Conservation (phyloP, 1,140 invertebrate genomes). For the Aphis craccivora region DNA sequence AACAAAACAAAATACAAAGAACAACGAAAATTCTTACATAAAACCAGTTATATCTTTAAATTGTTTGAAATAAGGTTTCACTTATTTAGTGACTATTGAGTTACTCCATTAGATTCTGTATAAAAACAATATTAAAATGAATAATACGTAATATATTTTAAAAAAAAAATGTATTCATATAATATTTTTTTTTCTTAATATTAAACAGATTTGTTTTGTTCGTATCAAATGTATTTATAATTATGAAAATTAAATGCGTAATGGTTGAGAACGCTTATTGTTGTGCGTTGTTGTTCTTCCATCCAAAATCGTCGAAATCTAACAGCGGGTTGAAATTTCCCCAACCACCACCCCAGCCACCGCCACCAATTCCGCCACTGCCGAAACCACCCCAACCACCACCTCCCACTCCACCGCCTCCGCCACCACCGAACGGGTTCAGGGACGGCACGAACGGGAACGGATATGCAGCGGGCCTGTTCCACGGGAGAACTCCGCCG, state of each 20-base stretch:
- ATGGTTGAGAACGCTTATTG: not conserved
- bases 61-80: too few species aligned
- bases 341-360: not conserved
- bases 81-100: too few species aligned
- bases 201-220: not conserved
- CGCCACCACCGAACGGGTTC: not conserved
- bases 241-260: not conserved
- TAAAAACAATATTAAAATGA: too few species aligned
- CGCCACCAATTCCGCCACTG: not conserved
- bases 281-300: not conserved
- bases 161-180: too few species aligned
- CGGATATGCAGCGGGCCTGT: not conserved
- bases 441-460: not conserved
- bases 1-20: too few species aligned
- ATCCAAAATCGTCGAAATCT: slow-evolving; percentile 35
- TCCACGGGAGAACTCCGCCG: not conserved
- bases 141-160: too few species aligned
- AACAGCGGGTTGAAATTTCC: not conserved
- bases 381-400: not conserved
- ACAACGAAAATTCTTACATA: too few species aligned
- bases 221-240: not conserved
- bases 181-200: not conserved
- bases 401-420: not conserved
- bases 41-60: too few species aligned
- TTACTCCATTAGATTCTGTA: too few species aligned